Base-by-base conservation (phyloP, 2,888 invertebrate species). In the Pristionchus japonicus region DNA sequence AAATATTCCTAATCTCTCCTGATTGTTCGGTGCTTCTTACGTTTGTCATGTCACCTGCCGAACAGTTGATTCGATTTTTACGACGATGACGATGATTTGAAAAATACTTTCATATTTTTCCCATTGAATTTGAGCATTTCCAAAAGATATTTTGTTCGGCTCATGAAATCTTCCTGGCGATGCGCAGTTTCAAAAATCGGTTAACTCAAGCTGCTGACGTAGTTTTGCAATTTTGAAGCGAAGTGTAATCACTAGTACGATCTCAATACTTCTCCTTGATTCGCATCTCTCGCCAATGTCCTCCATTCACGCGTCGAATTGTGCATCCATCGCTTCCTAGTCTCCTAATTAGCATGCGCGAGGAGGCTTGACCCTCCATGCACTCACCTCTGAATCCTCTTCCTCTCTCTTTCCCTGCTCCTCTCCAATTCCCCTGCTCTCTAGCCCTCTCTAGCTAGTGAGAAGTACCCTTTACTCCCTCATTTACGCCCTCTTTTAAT, bases 311-410 rank as follows among this genome's bases (percentile, higher is more conserved):
- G n/a, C 77, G 77, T 47, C 37, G 77, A 77, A 77, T 77, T 77
- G 77, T 77, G n/a, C n/a, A 77, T 70, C 70, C 70, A 23, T 37
- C 20, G 9, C 37, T 34, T 37, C 70, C 23, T 70, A 70, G 70
- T 70, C 77, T 40, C 77, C 43, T 77, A 77, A 77, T 57, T 83
- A 37, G 49, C 83, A 83, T 83, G 20, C 52, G n/a, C n/a, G n/a
- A n/a, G n/a, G 52, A 52, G 52, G n/a, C 49, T 52, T 52, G 52
- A 23, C 57, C 43, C 57, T 47, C n/a, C n/a, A 37, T 31, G 34
- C 80, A n/a, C 82, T 83, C 49, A 52, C 52, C 82, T 83, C 82
- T 52, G 52, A 52, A 49, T 83, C 82, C 34, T 34, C 82, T 37
- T 31, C 17, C 80, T 31, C 82, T 34, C 52, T 37, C 34, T 6